Percentiles rank a stretch among this genome's conserved stretches.
Conservation (phyloP, 2,888 invertebrate genomes). For the Achlya flavicornis region DNA sequence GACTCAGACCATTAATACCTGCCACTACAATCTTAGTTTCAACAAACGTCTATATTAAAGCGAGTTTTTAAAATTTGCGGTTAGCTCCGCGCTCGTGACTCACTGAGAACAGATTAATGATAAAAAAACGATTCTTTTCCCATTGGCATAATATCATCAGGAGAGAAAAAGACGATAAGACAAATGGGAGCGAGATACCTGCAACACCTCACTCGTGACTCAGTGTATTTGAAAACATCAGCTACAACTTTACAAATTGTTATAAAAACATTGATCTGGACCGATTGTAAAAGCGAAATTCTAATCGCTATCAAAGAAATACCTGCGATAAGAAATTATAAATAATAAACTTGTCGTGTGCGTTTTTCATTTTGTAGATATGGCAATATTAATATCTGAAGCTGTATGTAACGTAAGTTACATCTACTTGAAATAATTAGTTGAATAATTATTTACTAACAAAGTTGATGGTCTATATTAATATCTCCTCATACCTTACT, state of each 20-base stretch:
- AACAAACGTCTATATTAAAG: slow-evolving; percentile 55
- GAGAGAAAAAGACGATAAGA: slow-evolving; percentile 19
- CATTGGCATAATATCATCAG: slow-evolving; percentile 15
- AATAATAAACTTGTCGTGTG: no score
- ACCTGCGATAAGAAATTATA: not conserved
- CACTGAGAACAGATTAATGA: slow-evolving; percentile 35
- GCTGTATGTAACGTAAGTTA: no score
- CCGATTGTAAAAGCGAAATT: not conserved
- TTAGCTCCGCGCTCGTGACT: slow-evolving; percentile 57
- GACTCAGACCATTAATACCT: slow-evolving; percentile 44
- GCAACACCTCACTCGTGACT: slow-evolving; percentile 37
- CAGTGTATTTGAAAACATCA: slow-evolving; percentile 38
- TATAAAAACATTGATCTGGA: slow-evolving; percentile 21
- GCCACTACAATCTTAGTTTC: slow-evolving; percentile 22
- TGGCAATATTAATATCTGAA: no score
- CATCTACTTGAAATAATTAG: no score
- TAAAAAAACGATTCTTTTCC: slow-evolving; percentile 13
- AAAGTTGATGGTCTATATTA: no score
- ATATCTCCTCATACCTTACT: no score
- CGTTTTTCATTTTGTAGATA: no score
- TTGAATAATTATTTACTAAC: no score
- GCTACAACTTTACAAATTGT: slow-evolving; percentile 31
- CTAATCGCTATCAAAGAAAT: not conserved
- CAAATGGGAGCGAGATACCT: slow-evolving; percentile 34
- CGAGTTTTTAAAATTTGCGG: slow-evolving; percentile 60